These are phyloP conservation scores for Epizoanthus rinbou DNA, from an alignment of 92 coral and sea anemone genomes.

Conservation along the genomic window DNA sequence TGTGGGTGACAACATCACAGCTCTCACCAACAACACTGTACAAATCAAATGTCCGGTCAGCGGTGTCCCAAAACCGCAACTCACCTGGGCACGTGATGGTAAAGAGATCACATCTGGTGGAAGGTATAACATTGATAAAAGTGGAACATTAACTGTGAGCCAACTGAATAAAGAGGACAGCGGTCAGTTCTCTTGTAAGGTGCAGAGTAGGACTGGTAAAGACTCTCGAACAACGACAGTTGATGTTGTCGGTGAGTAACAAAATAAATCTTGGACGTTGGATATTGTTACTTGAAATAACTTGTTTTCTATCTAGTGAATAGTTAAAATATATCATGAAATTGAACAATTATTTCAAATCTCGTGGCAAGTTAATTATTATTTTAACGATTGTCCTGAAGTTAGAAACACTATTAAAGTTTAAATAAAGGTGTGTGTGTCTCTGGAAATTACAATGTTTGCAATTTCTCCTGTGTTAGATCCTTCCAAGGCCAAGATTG, in stretches of 20 bases:
- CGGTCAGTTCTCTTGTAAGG: constrained; percentile 18
- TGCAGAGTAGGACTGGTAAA: constrained; percentile 19
- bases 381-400: too few species aligned
- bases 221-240: constrained; percentile 23
- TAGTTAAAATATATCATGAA: too few species aligned
- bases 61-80: constrained; percentile 28
- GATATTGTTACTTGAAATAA: too few species aligned
- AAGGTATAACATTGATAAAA: constrained; percentile 4
- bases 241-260: constrained; percentile 21
- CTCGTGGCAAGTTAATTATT: too few species aligned
- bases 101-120: constrained; percentile 15
- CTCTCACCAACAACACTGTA: constrained; percentile 16
- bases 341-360: too few species aligned
- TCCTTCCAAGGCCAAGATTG: constrained; percentile 24
- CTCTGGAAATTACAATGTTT: too few species aligned
- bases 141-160: constrained; percentile 16
- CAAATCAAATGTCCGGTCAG: constrained; percentile 24
- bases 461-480: background rate
- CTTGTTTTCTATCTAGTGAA: too few species aligned
- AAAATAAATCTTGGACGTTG: too few species aligned
- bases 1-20: constrained; percentile 26
- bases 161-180: constrained; percentile 7
- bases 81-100: constrained; percentile 26
- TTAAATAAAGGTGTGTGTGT: too few species aligned
- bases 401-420: too few species aligned